These are phyloP conservation scores for Phoxinus phoxinus DNA, from an alignment of 2,113 vertebrate genomes.

Conservation along the genomic window DNA sequence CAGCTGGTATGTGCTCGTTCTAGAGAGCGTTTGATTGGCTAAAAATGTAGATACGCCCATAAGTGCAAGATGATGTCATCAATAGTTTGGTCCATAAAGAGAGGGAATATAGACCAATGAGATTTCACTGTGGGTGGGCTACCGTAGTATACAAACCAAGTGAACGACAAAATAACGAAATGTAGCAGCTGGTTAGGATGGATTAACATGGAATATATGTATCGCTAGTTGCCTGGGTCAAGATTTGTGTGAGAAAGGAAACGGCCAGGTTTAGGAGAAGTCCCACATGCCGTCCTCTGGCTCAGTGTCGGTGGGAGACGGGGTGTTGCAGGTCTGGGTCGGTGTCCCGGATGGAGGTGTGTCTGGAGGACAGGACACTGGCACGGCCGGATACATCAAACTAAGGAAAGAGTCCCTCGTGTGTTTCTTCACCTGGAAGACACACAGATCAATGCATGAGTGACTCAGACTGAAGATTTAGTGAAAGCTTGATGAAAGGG, in stretches of 20 bases:
- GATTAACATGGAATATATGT: neutral
- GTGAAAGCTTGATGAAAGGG: neutral
- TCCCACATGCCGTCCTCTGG: slow-evolving; percentile 72
- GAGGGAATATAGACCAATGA: neutral
- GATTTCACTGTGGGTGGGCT: neutral
- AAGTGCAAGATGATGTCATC: neutral
- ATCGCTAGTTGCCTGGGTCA: neutral
- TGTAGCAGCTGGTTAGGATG: neutral
- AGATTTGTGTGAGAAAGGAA: neutral
- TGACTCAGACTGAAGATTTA: neutral
- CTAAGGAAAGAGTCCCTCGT: slow-evolving; percentile 86
- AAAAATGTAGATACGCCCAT: neutral
- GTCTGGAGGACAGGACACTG: slow-evolving; percentile 75
- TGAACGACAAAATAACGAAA: neutral
- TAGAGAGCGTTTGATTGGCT: slow-evolving; percentile 7
- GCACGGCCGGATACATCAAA: slow-evolving; percentile 86
- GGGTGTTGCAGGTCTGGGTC: slow-evolving; percentile 59
- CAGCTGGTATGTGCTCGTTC: neutral
- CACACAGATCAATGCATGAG: slow-evolving; percentile 56
- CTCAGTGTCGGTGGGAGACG: slow-evolving; percentile 37
- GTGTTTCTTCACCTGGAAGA: slow-evolving; percentile 87
- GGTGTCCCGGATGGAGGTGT: slow-evolving; percentile 67
- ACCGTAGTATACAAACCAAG: neutral
- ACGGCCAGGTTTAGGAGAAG: slow-evolving; percentile 67
- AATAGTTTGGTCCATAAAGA: neutral